Evolutionary conservation across 1,140 invertebrate genomes (phyloP), one percentile per base, ranked within the genome.

Genomic region (Brachionus asplanchnoidis): DNA sequence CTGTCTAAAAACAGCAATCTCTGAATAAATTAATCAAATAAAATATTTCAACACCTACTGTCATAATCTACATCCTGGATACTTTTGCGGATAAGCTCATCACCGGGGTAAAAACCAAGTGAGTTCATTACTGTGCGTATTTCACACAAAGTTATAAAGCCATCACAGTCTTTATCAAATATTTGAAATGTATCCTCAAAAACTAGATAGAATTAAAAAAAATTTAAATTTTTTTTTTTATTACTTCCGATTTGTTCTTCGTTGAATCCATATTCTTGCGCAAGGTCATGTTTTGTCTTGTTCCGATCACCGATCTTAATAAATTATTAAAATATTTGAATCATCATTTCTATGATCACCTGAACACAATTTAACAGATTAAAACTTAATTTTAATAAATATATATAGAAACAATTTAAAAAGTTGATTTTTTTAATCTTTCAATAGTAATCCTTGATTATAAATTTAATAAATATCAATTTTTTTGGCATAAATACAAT

Each of bases 81-180:
- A 11, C 60, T 73, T 36, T 73, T 75, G 50, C 36, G 42, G 53
- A 84, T 75, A 12, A 66, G 8, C 23, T 84, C 66, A 68, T 75
- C 70, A 50, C 68, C 36, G 8, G 70, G 42, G 50, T 12, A 53
- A 20, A 68, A 84, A 26, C 83, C 83, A 3, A 84, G 17, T 8
- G 83, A 73, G 23, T 75, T 75, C 66, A 84, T 84, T 4, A 84
- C 60, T 3, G 83, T 73, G 14, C 42, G 23, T 75, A 84, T 84
- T 84, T 84, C 83, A 32, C 26, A 9, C 23, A 53, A 36, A 12
- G 83, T 73, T 36, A 84, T 84, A 75, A 36, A 32, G 23, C 83
- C 83, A 46, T 84, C 70, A 75, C 83, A 50, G 36, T 84, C 83
- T 75, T 75, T 75, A 23, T 84, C 83, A 23, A 84, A 75, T 56